Evolutionary conservation across 2,888 invertebrate genomes (phyloP), one percentile per base, ranked within the genome.

Genomic region (Allolobophora icterica): DNA sequence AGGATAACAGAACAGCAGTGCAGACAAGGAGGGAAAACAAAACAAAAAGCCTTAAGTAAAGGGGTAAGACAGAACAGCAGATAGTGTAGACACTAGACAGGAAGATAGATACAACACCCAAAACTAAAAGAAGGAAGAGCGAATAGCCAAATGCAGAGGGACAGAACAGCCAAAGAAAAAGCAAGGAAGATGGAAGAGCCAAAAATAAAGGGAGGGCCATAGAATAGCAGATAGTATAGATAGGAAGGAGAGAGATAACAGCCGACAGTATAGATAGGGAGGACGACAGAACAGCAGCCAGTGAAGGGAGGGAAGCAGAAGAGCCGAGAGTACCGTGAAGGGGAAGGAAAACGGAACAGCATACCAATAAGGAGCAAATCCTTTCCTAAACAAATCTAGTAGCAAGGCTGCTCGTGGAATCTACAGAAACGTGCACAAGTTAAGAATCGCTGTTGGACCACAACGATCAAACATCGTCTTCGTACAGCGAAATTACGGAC

Each of bases 321-420:
- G 38, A 38, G 38, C 38, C 38, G 5, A 17, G 15, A 42, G 42
- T 13, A n/a, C n/a, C n/a, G n/a, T n/a, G n/a, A n/a, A 42, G 13
- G 13, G 1, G 17, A 52, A n/a, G n/a, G 71, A 30, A n/a, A n/a
- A n/a, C n/a, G 24, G 58, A 58, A 30, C n/a, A 71, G 11, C 71
- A 30, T 6, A 71, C n/a, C 21, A 71, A 71, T 17, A 71, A 71
- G 71, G 71, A n/a, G 71, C 71, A n/a, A 71, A 71, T 71, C 71
- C 71, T 71, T 71, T 71, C 71, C 71, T 71, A 71, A 71, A n/a
- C 71, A 71, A 71, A 71, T 58, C 58, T 30, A 58, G 58, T 71
- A 13, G 71, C 71, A 71, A 71, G n/a, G 71, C n/a, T 6, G n/a
- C 30, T n/a, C 30, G 30, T n/a, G 13, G 30, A 71, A 71, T 71